Conservation (phyloP, 1,140 invertebrate genomes). For the Megalopta genalis region DNA sequence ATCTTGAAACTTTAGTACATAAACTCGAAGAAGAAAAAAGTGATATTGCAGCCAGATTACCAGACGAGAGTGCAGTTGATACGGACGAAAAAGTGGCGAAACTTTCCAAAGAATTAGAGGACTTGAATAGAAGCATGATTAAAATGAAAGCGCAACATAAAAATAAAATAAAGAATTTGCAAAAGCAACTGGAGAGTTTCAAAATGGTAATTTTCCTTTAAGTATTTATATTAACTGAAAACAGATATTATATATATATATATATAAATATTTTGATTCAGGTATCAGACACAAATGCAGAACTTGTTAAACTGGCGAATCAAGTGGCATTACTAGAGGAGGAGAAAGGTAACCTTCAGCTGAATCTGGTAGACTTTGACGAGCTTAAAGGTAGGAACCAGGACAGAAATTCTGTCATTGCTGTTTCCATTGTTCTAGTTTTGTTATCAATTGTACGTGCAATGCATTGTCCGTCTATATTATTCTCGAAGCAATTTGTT, state of each 20-base stretch:
- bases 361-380: constrained; percentile 90
- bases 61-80: constrained; percentile 62
- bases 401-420: constrained; percentile 63
- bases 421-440: constrained; percentile 56
- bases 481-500: constrained; percentile 41
- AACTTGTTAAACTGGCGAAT: constrained; percentile 87
- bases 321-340: constrained; percentile 92
- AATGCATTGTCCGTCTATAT: constrained; percentile 51
- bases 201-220: constrained; percentile 82
- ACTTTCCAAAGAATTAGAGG: constrained; percentile 86
- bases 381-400: constrained; percentile 86
- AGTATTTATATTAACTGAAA: neutral
- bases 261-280: constrained; percentile 50
- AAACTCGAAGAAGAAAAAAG: constrained; percentile 70
- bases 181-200: constrained; percentile 89
- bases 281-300: constrained; percentile 84
- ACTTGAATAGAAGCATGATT: constrained; percentile 89
- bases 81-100: constrained; percentile 80
- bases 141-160: constrained; percentile 91
- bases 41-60: constrained; percentile 59
- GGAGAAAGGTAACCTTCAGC: constrained; percentile 93
- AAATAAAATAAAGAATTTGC: constrained; percentile 90
- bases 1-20: constrained; percentile 68
- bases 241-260: neutral
- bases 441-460: constrained; percentile 49